Evolutionary conservation across 2,888 invertebrate species (phyloP).

Genomic region (Cerastis rubricosa): DNA sequence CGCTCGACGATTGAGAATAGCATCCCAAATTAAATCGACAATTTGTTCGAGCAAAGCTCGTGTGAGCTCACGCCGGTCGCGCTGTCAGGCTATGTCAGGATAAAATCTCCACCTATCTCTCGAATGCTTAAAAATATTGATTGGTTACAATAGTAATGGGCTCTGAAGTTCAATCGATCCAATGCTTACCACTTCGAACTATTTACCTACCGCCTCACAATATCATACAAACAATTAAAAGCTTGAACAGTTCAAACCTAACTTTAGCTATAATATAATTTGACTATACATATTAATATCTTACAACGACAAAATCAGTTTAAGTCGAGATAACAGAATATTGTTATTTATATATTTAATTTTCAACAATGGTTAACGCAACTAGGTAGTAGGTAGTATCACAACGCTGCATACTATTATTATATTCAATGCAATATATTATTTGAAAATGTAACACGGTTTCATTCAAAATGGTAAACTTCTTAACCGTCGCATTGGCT

Average conservation of each 20-base stretch:
- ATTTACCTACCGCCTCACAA: slow-evolving; percentile 29
- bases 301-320: slow-evolving; percentile 46
- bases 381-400: slow-evolving; percentile 30
- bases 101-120: slow-evolving; percentile 7
- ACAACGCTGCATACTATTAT: slow-evolving; percentile 39
- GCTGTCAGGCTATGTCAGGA: neutral
- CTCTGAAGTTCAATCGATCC: slow-evolving; percentile 68
- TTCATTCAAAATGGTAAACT: slow-evolving; percentile 48
- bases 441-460: slow-evolving; percentile 50
- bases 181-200: slow-evolving; percentile 57
- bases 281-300: slow-evolving; percentile 58
- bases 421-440: slow-evolving; percentile 50
- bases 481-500: slow-evolving; percentile 61
- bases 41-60: slow-evolving; percentile 6
- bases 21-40: neutral
- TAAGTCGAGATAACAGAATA: slow-evolving; percentile 46
- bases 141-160: slow-evolving; percentile 64
- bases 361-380: slow-evolving; percentile 58
- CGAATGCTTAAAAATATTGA: slow-evolving; percentile 14
- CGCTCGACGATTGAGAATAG: neutral
- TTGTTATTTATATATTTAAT: slow-evolving; percentile 49
- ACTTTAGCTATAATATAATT: slow-evolving; percentile 52
- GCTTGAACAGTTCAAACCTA: slow-evolving; percentile 50
- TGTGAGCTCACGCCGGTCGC: neutral
- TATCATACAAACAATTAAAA: slow-evolving; percentile 53